These are phyloP conservation scores for Sebastes fasciatus DNA, from an alignment of 2,113 vertebrate genomes.

Conservation along the genomic window DNA sequence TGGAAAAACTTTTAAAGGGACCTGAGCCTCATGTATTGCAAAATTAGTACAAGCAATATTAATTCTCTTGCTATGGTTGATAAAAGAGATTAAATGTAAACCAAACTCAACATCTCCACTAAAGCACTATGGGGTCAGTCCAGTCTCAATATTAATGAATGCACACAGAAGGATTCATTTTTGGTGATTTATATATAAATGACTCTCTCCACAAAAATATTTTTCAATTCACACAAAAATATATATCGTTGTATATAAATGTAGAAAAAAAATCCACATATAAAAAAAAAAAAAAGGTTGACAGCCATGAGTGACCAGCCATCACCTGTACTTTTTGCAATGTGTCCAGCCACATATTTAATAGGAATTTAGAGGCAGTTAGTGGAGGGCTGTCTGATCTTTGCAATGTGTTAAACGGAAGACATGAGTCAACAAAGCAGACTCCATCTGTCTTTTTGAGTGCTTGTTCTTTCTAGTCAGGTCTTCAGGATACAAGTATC, in stretches of 20 bases:
- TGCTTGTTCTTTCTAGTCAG: neutral
- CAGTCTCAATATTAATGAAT: too few species aligned
- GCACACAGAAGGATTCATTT: too few species aligned
- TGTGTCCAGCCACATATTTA: neutral
- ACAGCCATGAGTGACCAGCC: neutral
- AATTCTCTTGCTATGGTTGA: neutral
- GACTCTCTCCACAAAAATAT: too few species aligned
- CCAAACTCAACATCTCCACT: neutral
- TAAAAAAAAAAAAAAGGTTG: too few species aligned
- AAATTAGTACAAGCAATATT: neutral
- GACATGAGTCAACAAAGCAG: neutral
- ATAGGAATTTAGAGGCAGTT: neutral
- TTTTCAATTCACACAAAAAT: too few species aligned
- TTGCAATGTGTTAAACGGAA: neutral
- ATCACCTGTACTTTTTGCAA: neutral
- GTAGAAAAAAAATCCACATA: too few species aligned
- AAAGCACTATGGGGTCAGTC: neutral
- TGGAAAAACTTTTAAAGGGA: neutral
- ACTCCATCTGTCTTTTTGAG: neutral
- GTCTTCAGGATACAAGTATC: too few species aligned
- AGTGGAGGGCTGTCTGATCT: neutral
- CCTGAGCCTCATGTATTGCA: neutral
- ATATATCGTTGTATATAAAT: too few species aligned
- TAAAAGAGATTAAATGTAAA: neutral
- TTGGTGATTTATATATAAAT: too few species aligned